phyloP scores from a whole-genome alignment of 2,113 vertebrate genomes.

The Aramus guarauna region DNA sequence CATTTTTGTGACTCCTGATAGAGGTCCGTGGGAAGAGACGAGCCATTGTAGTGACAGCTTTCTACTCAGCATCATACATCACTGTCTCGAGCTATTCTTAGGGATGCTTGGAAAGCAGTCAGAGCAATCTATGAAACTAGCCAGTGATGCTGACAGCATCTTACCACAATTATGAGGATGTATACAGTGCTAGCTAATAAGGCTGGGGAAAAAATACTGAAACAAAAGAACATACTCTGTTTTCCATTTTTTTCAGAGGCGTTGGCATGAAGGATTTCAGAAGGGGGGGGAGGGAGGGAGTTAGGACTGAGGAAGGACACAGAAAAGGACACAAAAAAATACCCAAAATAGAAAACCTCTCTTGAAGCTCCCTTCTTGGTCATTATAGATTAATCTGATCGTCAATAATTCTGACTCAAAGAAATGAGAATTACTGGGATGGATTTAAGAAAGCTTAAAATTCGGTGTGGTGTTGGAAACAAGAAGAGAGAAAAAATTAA shows the following conservation, averaged over 20 bases:
- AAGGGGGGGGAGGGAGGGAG: background rate
- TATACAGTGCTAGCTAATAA: slow-evolving; percentile 21
- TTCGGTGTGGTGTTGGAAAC: background rate
- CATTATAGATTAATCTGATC: slow-evolving; percentile 36
- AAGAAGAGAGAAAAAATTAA: background rate
- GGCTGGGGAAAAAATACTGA: background rate
- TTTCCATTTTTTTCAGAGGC: background rate
- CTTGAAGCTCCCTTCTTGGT: background rate
- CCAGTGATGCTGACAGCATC: slow-evolving; percentile 47
- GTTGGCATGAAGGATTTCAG: background rate
- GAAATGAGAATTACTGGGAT: background rate
- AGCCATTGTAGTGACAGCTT: background rate
- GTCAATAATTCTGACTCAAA: slow-evolving; percentile 12
- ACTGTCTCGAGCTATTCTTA: slow-evolving; percentile 47
- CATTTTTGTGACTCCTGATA: background rate
- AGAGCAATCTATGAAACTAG: slow-evolving; percentile 41
- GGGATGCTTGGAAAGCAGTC: slow-evolving; percentile 43
- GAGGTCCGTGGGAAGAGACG: background rate
- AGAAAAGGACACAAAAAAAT: background rate
- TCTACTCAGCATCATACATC: slow-evolving; percentile 9
- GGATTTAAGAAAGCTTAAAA: background rate
- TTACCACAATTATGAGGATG: slow-evolving; percentile 29
- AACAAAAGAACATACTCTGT: background rate
- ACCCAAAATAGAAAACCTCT: background rate
- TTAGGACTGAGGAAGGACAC: background rate